Base-by-base conservation (phyloP, 2,888 invertebrate species). In the Synergus gifuensis region DNA sequence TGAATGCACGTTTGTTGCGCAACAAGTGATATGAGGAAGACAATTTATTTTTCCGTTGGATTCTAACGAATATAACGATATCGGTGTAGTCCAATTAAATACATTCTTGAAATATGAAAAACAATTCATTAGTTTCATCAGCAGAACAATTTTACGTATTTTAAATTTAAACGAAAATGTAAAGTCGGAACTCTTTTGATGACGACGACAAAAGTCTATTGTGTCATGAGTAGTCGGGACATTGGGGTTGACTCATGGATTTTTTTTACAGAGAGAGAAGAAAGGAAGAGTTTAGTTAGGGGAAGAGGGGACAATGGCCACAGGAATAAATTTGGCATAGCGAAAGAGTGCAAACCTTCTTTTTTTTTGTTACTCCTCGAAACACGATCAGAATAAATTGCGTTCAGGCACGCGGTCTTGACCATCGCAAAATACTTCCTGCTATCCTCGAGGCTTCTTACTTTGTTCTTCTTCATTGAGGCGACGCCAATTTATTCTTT, bases 401-500 rank as follows among this genome's bases (percentile, higher is more conserved):
- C 54, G 73, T 36, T 22, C 8, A 46, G 54, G 54, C 36, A 54
- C 54, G 36, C 54, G 36, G 49, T 28, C 54, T 73, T 73, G 73
- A 73, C 73, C 73, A 54, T 73, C 73, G 73, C 54, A 73, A 73
- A 73, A 73, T 73, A 12, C 69, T 73, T 73, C 49, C 69, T 73
- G 69, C 49, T 66, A 69, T 49, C 69, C 28, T 69, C 69, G 36
- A 54, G 66, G 3, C 54, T 73, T n/a, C 28, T 73, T 54, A 73
- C 73, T 73, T 54, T 73, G 73, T 54, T 73, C 73, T 54, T 73
- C 73, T 73, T 73, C 73, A 73, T 73, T 73, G 73, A 73, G 54
- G 73, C 36, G 73, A 73, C n/a, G 73, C n/a, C 73, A 73, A 54
- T 73, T 73, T 73, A 73, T 73, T 73, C 73, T 73, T 73, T 54